Evolutionary conservation across 2,888 invertebrate genomes (phyloP).

Genomic region (Ecdyonurus torrentis): DNA sequence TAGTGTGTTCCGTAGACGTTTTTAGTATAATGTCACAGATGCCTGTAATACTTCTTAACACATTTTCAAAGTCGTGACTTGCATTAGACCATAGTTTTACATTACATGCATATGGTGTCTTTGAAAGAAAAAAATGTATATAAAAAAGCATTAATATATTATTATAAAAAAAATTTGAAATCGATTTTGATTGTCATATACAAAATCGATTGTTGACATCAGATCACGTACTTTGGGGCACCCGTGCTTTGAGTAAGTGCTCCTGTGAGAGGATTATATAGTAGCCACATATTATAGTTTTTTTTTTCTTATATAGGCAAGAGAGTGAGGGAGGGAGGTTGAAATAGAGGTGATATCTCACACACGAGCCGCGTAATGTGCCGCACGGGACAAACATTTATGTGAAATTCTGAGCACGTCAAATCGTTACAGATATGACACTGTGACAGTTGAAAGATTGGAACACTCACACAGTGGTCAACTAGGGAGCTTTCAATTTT

Average conservation of each 20-base stretch:
- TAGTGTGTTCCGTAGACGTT: neutral
- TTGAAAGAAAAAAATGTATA: too few relatives aligned
- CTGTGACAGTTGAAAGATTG: neutral
- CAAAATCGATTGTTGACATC: neutral
- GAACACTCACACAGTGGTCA: neutral
- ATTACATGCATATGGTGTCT: neutral
- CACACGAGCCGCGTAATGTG: neutral
- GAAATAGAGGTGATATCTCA: neutral
- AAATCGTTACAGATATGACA: neutral
- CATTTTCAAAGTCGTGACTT: neutral
- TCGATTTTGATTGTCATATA: neutral
- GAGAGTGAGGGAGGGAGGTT: too few relatives aligned
- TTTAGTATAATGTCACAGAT: neutral
- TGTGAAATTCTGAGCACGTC: neutral
- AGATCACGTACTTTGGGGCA: neutral
- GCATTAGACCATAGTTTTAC: neutral
- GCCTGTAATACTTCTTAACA: neutral
- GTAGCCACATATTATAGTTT: too few relatives aligned
- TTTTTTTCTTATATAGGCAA: too few relatives aligned
- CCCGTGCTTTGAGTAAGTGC: too few relatives aligned
- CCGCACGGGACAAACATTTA: neutral
- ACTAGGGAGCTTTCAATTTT: neutral
- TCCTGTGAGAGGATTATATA: too few relatives aligned
- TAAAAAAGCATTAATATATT: too few relatives aligned
- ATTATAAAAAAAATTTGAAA: neutral